A percentile compares a stretch with the other conserved stretches of the same genome.
These are phyloP conservation scores for Regulus satrapa DNA, from an alignment of 2,113 vertebrate genomes.

Conservation along the genomic window DNA sequence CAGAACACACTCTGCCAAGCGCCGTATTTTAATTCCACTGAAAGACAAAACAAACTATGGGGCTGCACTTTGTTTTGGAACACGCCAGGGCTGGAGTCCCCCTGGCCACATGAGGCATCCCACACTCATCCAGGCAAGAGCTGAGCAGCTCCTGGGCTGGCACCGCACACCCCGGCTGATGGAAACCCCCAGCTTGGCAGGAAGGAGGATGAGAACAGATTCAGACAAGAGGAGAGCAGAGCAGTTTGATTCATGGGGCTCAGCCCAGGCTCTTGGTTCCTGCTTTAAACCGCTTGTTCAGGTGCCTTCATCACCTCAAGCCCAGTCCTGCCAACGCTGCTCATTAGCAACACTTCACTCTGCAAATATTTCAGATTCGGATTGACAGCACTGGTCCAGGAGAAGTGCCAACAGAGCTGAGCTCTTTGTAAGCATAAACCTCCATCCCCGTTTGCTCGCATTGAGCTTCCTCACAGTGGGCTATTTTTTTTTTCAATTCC, in stretches of 20 bases:
- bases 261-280: neutral
- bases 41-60: slow-evolving; percentile 37
- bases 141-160: neutral
- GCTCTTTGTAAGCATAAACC: slow-evolving; percentile 18
- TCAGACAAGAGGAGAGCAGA: neutral
- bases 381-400: slow-evolving; percentile 29
- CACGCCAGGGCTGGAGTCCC: neutral
- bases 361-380: slow-evolving; percentile 36
- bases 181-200: neutral
- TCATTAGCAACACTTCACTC: slow-evolving; percentile 54
- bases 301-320: neutral
- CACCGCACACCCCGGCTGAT: rapidly evolving
- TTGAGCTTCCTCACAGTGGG: neutral
- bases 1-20: neutral
- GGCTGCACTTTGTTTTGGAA: slow-evolving; percentile 8
- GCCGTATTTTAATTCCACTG: neutral
- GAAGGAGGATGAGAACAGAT: neutral
- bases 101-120: neutral
- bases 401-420: slow-evolving; percentile 3
- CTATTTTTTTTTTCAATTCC: neutral
- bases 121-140: neutral
- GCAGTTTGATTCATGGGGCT: neutral
- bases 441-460: neutral
- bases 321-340: neutral
- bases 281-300: neutral